Conservation (phyloP, 2,888 invertebrate genomes). For the Melieria crassipennis region DNA sequence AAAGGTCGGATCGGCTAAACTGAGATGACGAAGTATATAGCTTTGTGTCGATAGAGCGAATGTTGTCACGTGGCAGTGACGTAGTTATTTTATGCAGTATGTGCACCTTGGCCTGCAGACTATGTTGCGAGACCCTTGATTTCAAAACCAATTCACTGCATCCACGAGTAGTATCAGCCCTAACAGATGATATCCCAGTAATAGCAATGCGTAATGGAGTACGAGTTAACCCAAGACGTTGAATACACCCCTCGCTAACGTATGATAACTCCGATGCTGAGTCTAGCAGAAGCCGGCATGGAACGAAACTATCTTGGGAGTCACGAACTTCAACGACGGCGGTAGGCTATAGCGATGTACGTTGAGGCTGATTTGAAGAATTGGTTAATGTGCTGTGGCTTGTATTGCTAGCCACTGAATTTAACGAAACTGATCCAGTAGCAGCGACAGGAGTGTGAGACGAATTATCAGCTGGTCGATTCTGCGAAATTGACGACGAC, state of each 20-base stretch:
- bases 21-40: background rate
- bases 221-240: slow-evolving; percentile 2
- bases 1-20: background rate
- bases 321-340: slow-evolving; percentile 29
- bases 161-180: slow-evolving; percentile 7
- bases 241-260: slow-evolving; percentile 10
- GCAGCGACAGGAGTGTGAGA: slow-evolving; percentile 18
- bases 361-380: background rate
- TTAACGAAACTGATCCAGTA: slow-evolving; percentile 11
- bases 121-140: background rate
- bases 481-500: background rate
- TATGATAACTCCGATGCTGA: slow-evolving; percentile 24
- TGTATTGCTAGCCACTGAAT: background rate
- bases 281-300: slow-evolving; percentile 29
- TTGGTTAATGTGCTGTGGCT: background rate
- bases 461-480: background rate
- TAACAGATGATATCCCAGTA: slow-evolving; percentile 2
- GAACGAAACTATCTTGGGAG: background rate
- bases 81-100: slow-evolving; percentile 1
- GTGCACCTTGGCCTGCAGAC: background rate
- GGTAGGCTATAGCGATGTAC: slow-evolving; percentile 27
- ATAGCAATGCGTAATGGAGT: background rate
- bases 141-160: background rate
- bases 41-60: background rate
- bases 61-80: background rate